A percentile compares a stretch with the other conserved stretches of the same genome.
phyloP scores from a whole-genome alignment of 2,113 vertebrate species.

The Gymnobelideus leadbeateri region DNA sequence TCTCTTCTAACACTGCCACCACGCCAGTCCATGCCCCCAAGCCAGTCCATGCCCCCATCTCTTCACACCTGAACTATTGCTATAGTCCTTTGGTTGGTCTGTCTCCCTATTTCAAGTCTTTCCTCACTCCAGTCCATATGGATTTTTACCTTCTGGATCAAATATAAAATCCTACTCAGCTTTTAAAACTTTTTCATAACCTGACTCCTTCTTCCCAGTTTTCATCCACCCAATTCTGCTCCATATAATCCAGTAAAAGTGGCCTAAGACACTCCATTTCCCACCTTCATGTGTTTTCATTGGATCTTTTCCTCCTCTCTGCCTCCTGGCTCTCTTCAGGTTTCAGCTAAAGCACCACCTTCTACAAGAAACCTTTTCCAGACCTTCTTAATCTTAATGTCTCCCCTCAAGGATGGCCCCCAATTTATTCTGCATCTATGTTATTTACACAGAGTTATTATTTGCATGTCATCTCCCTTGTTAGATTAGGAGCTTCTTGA shows the following conservation, averaged over 20 bases:
- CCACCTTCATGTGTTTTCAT: neutral
- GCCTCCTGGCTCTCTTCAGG: neutral
- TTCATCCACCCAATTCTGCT: neutral
- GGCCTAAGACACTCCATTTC: neutral
- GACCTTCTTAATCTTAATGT: neutral
- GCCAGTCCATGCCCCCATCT: neutral
- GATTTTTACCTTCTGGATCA: neutral
- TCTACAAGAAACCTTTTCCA: neutral
- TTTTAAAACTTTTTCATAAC: neutral
- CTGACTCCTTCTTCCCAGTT: neutral
- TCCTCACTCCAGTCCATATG: neutral
- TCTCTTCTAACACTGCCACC: neutral
- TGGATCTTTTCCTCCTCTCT: neutral
- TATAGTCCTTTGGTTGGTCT: neutral
- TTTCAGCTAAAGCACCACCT: neutral
- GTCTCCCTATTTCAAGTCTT: neutral
- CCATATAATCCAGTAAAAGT: neutral
- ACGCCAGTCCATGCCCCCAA: neutral
- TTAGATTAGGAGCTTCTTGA: neutral
- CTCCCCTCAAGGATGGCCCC: neutral
- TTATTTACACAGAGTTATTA: neutral
- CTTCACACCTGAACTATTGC: neutral
- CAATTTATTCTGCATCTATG: neutral
- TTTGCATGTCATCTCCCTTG: neutral
- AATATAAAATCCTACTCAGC: neutral